Evolutionary conservation across 2,888 invertebrate genomes (phyloP).

Genomic region (Leptothorax acervorum): DNA sequence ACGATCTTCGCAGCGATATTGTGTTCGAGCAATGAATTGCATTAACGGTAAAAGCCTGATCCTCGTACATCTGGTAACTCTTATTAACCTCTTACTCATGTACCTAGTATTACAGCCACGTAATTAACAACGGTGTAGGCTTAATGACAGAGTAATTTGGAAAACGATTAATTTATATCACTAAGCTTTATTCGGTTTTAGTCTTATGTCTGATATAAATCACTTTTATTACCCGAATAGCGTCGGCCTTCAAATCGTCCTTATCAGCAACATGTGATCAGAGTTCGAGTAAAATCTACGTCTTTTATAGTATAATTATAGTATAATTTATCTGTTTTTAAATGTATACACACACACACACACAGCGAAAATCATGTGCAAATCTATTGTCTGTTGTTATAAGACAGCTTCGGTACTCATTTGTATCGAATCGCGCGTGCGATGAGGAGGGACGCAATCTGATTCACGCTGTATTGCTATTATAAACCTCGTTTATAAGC

Average conservation of each 20-base stretch:
- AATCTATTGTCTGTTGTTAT: background rate
- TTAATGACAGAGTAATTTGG: constrained; percentile 13
- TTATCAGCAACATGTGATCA: background rate
- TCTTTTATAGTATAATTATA: background rate
- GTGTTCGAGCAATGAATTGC: background rate
- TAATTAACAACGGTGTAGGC: constrained; percentile 15
- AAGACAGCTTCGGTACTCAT: background rate
- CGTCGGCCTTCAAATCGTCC: background rate
- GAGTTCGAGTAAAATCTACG: too few species aligned
- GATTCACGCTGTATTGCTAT: background rate
- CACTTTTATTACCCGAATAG: background rate
- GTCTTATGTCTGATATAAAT: background rate
- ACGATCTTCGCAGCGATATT: background rate
- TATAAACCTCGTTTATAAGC: constrained; percentile 4
- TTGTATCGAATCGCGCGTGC: background rate
- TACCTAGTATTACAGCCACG: background rate
- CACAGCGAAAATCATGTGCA: background rate
- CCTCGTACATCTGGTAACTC: background rate
- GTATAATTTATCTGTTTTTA: background rate
- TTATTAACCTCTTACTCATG: background rate
- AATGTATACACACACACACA: background rate
- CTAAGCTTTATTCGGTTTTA: background rate
- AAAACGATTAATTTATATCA: constrained; percentile 13
- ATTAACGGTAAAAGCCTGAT: background rate
- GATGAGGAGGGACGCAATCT: background rate